Percentiles rank a stretch among this genome's conserved stretches.
Conservation (phyloP, 2,888 invertebrate genomes). For the Trichopria drosophilae region DNA sequence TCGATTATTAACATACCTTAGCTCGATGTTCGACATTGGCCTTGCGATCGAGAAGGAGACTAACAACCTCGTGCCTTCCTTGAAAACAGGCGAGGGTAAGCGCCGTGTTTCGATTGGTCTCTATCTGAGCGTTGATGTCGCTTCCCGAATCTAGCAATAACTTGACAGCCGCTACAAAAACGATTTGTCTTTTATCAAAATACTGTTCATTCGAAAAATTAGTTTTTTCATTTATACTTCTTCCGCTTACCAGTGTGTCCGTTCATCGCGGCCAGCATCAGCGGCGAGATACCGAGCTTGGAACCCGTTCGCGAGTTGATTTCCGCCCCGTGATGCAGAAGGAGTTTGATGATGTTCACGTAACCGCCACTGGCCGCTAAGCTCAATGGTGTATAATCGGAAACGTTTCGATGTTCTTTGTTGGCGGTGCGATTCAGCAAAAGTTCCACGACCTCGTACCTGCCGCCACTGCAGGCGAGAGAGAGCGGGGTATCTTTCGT, state of each 20-base stretch:
- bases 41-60: slow-evolving; percentile 90
- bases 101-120: slow-evolving; percentile 98
- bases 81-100: slow-evolving; percentile 98
- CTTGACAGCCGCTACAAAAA: slow-evolving; percentile 80
- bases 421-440: slow-evolving; percentile 87
- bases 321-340: slow-evolving; percentile 93
- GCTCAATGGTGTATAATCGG: slow-evolving; percentile 98
- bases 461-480: slow-evolving; percentile 94
- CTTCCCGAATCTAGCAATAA: slow-evolving; percentile 95
- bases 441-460: slow-evolving; percentile 94
- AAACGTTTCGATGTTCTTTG: slow-evolving; percentile 97
- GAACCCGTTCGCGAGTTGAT: slow-evolving; percentile 97
- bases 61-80: slow-evolving; percentile 98
- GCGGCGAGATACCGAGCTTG: slow-evolving; percentile 95
- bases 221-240: no score
- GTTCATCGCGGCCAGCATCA: slow-evolving; percentile 99
- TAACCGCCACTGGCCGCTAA: slow-evolving; percentile 98
- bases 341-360: slow-evolving; percentile 94
- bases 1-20: slow-evolving; percentile 67
- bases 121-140: slow-evolving; percentile 99
- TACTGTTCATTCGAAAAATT: slow-evolving; percentile 2
- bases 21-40: slow-evolving; percentile 99
- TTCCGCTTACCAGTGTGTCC: slow-evolving; percentile 77
- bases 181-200: not conserved
- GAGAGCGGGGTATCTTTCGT: slow-evolving; percentile 99